Evolutionary conservation across 2,888 invertebrate species (phyloP), one percentile per base, ranked within the genome.

Genomic region (Cataglyphis cursor): DNA sequence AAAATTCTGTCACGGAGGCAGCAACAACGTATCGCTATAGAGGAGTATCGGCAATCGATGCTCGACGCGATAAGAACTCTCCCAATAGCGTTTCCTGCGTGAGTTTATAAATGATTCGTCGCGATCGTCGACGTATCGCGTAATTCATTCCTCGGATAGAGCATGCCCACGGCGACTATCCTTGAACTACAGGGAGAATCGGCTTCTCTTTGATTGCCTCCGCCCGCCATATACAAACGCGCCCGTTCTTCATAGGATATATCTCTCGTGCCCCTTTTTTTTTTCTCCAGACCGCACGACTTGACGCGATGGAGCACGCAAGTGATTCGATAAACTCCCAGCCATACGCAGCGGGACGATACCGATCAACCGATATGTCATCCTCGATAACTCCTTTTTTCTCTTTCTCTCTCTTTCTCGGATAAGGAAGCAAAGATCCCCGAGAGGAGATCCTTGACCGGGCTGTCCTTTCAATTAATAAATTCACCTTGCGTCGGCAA

Each of bases 291-390:
- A 41, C n/a, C 41, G n/a, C 72, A 54, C 68, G 70, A 62, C 80
- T 82, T 85, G 88, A 88, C 85, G 86, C 87, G 88, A 86, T 82
- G 88, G 86, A 87, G 85, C 85, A 82, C 85, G 81, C 90, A 61
- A 85, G 66, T 44, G 82, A 75, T 80, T 83, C 85, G 90, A 87
- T 90, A 90, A 91, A 91, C 90, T 91, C 54, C 81, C 87, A 57
- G 84, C 78, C 84, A 86, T 87, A 88, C 87, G 90, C 87, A 91
- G 84, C 85, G 35, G 84, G 86, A 61, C 84, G 90, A 91, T 91
- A 91, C 76, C 87, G 83, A 90, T 91, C 91, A 83, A 64, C 62
- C 87, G 87, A 91, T 91, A 87, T 88, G 87, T 89, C 90, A 88
- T 89, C 64, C 86, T 51, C 76, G 85, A 90, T 89, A 85, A 87